Conservation (phyloP, 2,888 invertebrate species). For the Blastobasis adustella region DNA sequence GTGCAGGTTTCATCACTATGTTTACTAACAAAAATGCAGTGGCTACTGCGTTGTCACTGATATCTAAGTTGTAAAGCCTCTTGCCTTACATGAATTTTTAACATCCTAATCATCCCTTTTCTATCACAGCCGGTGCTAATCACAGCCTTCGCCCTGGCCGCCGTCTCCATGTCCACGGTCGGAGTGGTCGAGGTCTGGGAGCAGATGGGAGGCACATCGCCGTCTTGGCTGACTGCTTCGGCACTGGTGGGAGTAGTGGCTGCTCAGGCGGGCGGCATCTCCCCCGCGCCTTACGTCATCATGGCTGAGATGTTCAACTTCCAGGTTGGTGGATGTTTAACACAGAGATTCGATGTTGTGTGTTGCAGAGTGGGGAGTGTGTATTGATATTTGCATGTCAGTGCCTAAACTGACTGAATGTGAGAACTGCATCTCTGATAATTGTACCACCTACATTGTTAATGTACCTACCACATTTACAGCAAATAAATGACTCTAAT, state of each 20-base stretch:
- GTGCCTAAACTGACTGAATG: too few relatives aligned
- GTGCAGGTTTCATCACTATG: not conserved
- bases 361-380: not conserved
- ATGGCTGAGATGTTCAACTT: constrained; percentile 45
- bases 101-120: not conserved
- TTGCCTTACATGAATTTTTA: not conserved
- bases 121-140: constrained; percentile 25
- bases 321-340: constrained; percentile 22
- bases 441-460: too few relatives aligned
- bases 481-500: too few relatives aligned
- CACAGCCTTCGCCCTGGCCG: constrained; percentile 16
- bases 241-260: constrained; percentile 24
- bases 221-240: constrained; percentile 31
- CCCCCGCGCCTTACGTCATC: constrained; percentile 35
- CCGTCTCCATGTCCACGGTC: constrained; percentile 21
- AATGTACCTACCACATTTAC: too few relatives aligned
- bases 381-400: too few relatives aligned
- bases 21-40: not conserved
- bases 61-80: not conserved
- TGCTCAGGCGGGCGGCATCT: constrained; percentile 31
- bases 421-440: too few relatives aligned
- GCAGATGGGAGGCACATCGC: constrained; percentile 16
- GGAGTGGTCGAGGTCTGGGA: constrained; percentile 23
- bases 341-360: not conserved
- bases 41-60: not conserved